Evolutionary conservation across 2,888 invertebrate genomes (phyloP).

Genomic region (Apeira syringaria): DNA sequence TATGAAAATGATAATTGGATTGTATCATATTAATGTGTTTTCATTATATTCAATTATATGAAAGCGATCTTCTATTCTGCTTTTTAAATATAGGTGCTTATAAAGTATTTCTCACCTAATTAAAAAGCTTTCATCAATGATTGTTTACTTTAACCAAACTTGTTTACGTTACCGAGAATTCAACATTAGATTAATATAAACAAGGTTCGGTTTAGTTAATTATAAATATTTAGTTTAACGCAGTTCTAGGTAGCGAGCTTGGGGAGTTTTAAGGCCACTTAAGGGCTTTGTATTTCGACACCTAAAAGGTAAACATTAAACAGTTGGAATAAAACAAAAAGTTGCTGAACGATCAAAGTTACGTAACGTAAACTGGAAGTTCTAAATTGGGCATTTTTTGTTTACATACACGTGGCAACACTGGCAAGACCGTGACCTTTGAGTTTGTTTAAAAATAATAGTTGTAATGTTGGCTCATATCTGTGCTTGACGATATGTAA

Average conservation of each 20-base stretch:
- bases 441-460: too few relatives aligned
- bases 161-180: conserved; percentile 25
- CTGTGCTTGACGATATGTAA: too few relatives aligned
- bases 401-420: too few relatives aligned
- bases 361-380: too few relatives aligned
- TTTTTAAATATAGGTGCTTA: too few relatives aligned
- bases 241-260: conserved; percentile 21
- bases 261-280: conserved; percentile 7
- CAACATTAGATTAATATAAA: conserved; percentile 24
- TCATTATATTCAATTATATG: background rate
- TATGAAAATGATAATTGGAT: conserved; percentile 12
- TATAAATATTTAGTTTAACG: conserved; percentile 27
- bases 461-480: too few relatives aligned
- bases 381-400: too few relatives aligned
- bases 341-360: too few relatives aligned
- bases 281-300: conserved; percentile 30
- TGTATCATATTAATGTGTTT: too few relatives aligned
- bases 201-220: conserved; percentile 24
- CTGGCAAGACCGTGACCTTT: too few relatives aligned
- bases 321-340: conserved; percentile 15
- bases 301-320: conserved; percentile 17
- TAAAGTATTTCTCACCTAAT: background rate
- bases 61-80: background rate
- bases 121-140: conserved; percentile 1
- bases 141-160: conserved; percentile 23